Evolutionary conservation across 2,888 invertebrate species (phyloP).

Genomic region (Hirtodrosophila alboralis): DNA sequence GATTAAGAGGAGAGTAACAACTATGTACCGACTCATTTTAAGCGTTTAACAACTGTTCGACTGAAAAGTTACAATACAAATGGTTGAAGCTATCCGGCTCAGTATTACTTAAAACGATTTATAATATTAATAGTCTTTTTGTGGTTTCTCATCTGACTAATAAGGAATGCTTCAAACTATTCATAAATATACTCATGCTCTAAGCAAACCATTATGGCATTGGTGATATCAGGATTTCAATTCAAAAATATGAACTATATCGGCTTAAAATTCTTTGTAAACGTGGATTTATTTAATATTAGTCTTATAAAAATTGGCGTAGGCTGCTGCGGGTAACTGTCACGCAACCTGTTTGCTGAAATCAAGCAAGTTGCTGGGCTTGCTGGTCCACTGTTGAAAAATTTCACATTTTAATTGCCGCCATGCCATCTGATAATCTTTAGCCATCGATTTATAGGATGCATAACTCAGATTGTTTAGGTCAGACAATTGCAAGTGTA

Average conservation of each 20-base stretch:
- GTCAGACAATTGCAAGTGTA: constrained; percentile 23
- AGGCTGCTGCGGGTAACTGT: not conserved
- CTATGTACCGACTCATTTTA: constrained; percentile 18
- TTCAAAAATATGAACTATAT: too few relatives aligned
- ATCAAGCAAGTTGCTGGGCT: constrained; percentile 82
- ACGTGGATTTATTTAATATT: too few relatives aligned
- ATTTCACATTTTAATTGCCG: constrained; percentile 83
- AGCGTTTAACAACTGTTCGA: not conserved
- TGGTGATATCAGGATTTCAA: too few relatives aligned
- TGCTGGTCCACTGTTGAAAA: constrained; percentile 86
- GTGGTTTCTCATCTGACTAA: not conserved
- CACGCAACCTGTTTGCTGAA: constrained; percentile 36
- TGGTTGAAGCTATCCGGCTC: not conserved
- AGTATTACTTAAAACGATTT: not conserved
- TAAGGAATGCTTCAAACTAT: too few relatives aligned
- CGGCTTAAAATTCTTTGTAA: too few relatives aligned
- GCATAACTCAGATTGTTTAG: constrained; percentile 58
- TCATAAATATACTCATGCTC: too few relatives aligned
- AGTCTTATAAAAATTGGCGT: too few relatives aligned
- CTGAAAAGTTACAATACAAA: not conserved
- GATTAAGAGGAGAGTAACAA: constrained; percentile 4
- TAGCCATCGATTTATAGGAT: constrained; percentile 65
- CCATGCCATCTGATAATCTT: constrained; percentile 84
- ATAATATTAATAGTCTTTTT: not conserved
- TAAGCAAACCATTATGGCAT: too few relatives aligned